Base-by-base conservation (phyloP, 2,888 invertebrate genomes). In the Eilema sororculum region DNA sequence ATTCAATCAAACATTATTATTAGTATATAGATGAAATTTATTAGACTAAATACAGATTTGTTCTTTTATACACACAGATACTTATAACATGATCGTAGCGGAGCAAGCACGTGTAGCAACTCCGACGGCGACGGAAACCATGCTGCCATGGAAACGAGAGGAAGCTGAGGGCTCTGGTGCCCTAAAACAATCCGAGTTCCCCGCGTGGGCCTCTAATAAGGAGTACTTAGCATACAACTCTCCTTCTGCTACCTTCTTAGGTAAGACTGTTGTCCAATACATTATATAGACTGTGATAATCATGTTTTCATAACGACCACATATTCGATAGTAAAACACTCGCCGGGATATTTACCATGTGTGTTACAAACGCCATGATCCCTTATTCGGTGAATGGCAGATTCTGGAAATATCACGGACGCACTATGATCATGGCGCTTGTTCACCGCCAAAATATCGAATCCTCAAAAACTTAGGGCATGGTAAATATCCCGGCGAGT, bases 121-220 rank as follows among this genome's bases (percentile, higher is more conserved):
- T 65, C 98, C 98, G 37, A 98, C 98, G 3, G 98, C 98, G 3
- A 98, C 98, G 2, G 98, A 99, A 94, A 97, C 97, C 62, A 97
- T 98, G 96, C 96, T 99, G 86, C 99, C 99, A 67, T 99, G 99
- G 99, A 98, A 98, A 95, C 96, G 98, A 9, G 98, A 97, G 84
- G 98, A 97, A 85, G 97, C 97, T 68, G 97, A 97, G 77, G 96
- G 96, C 1, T 96, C 96, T 20, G 95, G 96, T 82, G 96, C 97
- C 81, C 92, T 97, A 67, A 96, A 97, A 84, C 98, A 98, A 88
- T 97, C 97, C 60, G 99, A 99, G 91, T 99, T 99, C 89, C 99
- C 99, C 16, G 97, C 98, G 20, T 99, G 99, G 99, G 98, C 98
- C 61, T 98, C 98, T 52, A 99, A 99, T 91, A 98, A 98, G 89